Evolutionary conservation across 2,113 vertebrate species (phyloP).

Genomic region (Butorides virescens): DNA sequence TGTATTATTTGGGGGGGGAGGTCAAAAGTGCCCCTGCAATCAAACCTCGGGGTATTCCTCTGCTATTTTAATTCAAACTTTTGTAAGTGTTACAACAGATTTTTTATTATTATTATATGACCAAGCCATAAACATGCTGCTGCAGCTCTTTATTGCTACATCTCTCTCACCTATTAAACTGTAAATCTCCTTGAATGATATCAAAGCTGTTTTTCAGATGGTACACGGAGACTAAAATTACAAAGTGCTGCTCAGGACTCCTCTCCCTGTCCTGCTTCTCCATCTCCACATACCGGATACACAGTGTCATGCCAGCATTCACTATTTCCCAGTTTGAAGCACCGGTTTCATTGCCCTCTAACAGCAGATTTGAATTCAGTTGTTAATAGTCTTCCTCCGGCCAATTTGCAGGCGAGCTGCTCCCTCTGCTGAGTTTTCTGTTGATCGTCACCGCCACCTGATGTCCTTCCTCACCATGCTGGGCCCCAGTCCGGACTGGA

Average conservation of each 20-base stretch:
- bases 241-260: not conserved
- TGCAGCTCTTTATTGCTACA: not conserved
- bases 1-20: too few relatives aligned
- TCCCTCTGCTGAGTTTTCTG: conserved; percentile 97
- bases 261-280: not conserved
- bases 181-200: not conserved
- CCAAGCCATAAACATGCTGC: not conserved
- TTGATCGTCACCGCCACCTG: conserved; percentile 91
- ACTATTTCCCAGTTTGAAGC: not conserved
- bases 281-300: not conserved
- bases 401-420: conserved; percentile 86
- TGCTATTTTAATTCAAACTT: not conserved
- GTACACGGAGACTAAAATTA: not conserved
- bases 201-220: not conserved
- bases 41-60: not conserved
- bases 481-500: conserved; percentile 97
- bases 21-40: not conserved
- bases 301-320: not conserved
- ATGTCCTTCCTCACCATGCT: conserved; percentile 99
- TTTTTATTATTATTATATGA: not conserved
- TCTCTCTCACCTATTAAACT: not conserved
- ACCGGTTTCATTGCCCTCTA: not conserved
- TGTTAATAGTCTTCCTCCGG: not conserved
- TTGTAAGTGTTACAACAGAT: not conserved
- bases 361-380: not conserved